Conservation (phyloP, 2,113 vertebrate species). For the Stegastes partitus region DNA sequence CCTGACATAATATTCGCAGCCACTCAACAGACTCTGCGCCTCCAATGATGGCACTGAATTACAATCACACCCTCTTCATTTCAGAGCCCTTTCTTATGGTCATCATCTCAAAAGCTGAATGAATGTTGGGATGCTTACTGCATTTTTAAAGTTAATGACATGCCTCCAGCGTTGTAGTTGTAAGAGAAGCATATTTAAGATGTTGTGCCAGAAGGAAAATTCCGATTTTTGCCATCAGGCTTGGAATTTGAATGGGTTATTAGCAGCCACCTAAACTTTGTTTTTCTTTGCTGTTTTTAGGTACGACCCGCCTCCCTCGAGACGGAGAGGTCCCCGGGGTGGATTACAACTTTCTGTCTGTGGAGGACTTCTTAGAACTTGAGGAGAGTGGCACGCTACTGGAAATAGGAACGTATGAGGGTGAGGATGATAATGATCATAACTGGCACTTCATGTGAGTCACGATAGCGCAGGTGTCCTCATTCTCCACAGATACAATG, state of each 20-base stretch:
- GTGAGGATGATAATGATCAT: constrained; percentile 81
- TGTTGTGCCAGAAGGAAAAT: neutral
- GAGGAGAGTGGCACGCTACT: constrained; percentile 94
- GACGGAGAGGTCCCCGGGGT: constrained; percentile 95
- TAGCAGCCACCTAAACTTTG: constrained; percentile 20
- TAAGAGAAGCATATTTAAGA: constrained; percentile 17
- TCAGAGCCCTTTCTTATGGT: constrained; percentile 28
- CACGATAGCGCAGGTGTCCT: constrained; percentile 56
- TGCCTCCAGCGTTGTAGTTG: neutral
- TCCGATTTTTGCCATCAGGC: neutral
- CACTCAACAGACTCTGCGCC: constrained; percentile 30
- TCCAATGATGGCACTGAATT: constrained; percentile 54
- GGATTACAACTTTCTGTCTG: constrained; percentile 97
- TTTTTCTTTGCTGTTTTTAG: constrained; percentile 73
- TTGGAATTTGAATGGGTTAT: constrained; percentile 9
- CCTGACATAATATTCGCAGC: constrained; percentile 58
- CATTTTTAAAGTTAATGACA: constrained; percentile 29
- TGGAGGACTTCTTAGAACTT: constrained; percentile 93
- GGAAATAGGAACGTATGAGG: constrained; percentile 98
- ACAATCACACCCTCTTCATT: constrained; percentile 56
- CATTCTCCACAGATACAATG: constrained; percentile 47
- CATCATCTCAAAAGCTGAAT: constrained; percentile 26
- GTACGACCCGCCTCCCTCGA: constrained; percentile 95
- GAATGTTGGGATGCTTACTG: constrained; percentile 17
- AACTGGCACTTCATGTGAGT: constrained; percentile 34